Conservation (phyloP, 2,797 vertebrate species). For the Pipistrellus pipistrellus region DNA sequence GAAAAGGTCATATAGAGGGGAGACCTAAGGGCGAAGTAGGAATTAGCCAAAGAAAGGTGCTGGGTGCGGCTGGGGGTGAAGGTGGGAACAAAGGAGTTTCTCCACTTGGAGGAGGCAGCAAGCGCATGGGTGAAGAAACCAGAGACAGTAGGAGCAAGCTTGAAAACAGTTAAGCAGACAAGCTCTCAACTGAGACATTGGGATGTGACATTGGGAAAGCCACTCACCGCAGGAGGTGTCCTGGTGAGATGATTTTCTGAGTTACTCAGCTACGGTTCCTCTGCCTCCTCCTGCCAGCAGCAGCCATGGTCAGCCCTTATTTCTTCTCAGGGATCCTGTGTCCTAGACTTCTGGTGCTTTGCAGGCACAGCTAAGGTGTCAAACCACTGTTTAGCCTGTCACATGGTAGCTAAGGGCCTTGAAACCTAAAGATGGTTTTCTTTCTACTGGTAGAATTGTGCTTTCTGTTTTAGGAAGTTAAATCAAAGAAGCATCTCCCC, state of each 20-base stretch:
- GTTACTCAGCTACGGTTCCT: background rate
- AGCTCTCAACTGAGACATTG: background rate
- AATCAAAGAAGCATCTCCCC: constrained; percentile 14
- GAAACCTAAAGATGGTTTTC: constrained; percentile 34
- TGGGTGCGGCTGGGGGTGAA: too few relatives aligned
- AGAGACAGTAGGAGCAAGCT: background rate
- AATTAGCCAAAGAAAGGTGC: background rate
- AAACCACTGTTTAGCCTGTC: background rate
- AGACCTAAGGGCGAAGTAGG: background rate
- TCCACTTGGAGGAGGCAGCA: background rate
- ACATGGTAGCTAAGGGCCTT: background rate
- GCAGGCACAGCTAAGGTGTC: background rate
- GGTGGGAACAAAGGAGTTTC: background rate
- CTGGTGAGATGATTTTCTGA: background rate
- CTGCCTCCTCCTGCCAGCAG: fast-evolving
- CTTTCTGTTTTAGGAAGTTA: constrained; percentile 12
- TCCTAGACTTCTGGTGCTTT: constrained; percentile 42
- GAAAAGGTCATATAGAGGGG: background rate
- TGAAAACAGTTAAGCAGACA: background rate
- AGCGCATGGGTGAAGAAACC: background rate
- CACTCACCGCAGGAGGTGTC: background rate
- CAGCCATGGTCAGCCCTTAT: background rate
- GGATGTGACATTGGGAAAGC: background rate
- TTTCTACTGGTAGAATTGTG: background rate
- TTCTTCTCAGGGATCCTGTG: background rate